Conservation (phyloP, 2,113 vertebrate species). For the Dicentrarchus labrax region DNA sequence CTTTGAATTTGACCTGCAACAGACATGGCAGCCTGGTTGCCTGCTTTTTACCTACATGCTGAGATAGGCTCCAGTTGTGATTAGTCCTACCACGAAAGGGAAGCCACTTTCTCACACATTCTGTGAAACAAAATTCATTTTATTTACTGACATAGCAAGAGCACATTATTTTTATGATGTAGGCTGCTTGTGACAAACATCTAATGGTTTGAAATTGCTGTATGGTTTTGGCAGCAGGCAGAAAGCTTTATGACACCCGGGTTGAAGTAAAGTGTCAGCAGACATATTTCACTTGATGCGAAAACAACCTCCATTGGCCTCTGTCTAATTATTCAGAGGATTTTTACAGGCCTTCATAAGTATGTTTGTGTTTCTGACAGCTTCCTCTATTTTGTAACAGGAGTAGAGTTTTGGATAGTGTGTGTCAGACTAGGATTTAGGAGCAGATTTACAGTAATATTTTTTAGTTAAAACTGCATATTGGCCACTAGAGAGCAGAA, state of each 20-base stretch:
- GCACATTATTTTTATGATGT: slow-evolving; percentile 45
- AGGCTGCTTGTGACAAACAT: slow-evolving; percentile 48
- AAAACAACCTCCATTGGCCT: slow-evolving; percentile 59
- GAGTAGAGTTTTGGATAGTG: slow-evolving; percentile 27
- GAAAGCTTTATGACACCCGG: slow-evolving; percentile 52
- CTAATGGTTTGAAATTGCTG: slow-evolving; percentile 53
- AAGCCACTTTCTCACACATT: slow-evolving; percentile 54
- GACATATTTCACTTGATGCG: slow-evolving; percentile 61
- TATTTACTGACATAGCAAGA: slow-evolving; percentile 45
- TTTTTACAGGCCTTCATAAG: slow-evolving; percentile 58
- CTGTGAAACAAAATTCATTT: slow-evolving; percentile 51
- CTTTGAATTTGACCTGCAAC: background rate
- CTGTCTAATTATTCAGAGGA: slow-evolving; percentile 48
- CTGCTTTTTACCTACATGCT: background rate
- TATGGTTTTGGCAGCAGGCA: slow-evolving; percentile 64
- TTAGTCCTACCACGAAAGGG: slow-evolving; percentile 3
- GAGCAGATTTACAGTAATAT: slow-evolving; percentile 15
- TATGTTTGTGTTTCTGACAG: slow-evolving; percentile 64
- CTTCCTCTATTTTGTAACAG: slow-evolving; percentile 45
- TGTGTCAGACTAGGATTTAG: slow-evolving; percentile 33
- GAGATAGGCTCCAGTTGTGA: background rate
- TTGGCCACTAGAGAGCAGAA: slow-evolving; percentile 11
- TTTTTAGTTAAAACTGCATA: slow-evolving; percentile 12
- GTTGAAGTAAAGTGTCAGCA: slow-evolving; percentile 57
- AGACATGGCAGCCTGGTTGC: background rate